Percentiles rank a stretch among this genome's conserved stretches.
phyloP scores from a whole-genome alignment of 1,140 invertebrate species.

The Habropoda laboriosa region DNA sequence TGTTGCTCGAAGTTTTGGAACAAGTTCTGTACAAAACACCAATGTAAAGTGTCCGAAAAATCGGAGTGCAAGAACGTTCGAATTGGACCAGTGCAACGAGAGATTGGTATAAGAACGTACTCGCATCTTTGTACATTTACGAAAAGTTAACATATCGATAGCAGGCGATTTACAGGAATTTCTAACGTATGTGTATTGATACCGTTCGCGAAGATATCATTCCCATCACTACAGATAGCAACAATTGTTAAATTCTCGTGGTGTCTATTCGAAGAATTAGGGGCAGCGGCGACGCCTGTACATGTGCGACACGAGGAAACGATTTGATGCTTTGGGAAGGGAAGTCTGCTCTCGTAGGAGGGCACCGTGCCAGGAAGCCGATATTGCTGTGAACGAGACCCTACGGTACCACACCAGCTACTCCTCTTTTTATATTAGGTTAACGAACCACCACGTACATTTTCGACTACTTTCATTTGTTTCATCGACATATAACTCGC shows the following conservation, averaged over 20 bases:
- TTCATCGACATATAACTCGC: background rate
- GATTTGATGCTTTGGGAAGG: slow-evolving; percentile 71
- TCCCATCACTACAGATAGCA: slow-evolving; percentile 16
- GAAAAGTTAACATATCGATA: no score
- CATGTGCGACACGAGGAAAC: slow-evolving; percentile 65
- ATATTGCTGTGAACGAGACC: slow-evolving; percentile 63
- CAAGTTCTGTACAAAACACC: no score
- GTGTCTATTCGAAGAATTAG: slow-evolving; percentile 64
- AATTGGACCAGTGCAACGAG: no score
- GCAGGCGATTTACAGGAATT: background rate
- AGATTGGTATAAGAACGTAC: background rate
- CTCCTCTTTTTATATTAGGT: slow-evolving; percentile 18
- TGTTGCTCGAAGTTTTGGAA: background rate
- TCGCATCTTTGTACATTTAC: background rate
- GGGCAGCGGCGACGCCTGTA: slow-evolving; percentile 50
- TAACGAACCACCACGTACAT: background rate
- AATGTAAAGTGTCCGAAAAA: no score
- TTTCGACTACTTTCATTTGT: background rate
- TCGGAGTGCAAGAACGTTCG: no score
- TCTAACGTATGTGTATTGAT: background rate
- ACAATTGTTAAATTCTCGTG: slow-evolving; percentile 53
- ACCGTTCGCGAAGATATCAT: background rate
- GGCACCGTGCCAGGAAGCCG: slow-evolving; percentile 69
- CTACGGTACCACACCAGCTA: slow-evolving; percentile 24
- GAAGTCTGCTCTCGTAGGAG: slow-evolving; percentile 69